Conservation (phyloP, 2,888 invertebrate species). For the Lasioglossum morio region DNA sequence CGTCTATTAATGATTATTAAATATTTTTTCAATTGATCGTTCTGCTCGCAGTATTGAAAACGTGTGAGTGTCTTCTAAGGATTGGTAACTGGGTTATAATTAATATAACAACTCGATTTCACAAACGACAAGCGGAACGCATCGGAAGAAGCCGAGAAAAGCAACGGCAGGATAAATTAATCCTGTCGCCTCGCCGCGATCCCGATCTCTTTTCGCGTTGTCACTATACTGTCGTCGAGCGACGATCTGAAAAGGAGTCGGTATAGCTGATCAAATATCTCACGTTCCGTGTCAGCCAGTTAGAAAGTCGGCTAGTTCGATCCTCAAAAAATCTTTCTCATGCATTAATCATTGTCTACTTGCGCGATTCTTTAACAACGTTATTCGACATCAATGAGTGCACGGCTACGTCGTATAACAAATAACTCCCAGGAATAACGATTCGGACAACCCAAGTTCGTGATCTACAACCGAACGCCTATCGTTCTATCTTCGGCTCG, state of each 20-base stretch:
- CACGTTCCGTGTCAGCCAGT: constrained; percentile 64
- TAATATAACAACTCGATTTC: not conserved
- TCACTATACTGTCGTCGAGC: constrained; percentile 64
- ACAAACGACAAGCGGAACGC: not conserved
- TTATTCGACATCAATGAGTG: constrained; percentile 60
- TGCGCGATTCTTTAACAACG: constrained; percentile 61
- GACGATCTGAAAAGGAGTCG: constrained; percentile 57
- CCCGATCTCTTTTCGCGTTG: constrained; percentile 53
- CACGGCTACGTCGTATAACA: constrained; percentile 33
- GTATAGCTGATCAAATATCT: constrained; percentile 68
- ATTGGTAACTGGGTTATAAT: too few species aligned
- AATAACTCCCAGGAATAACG: constrained; percentile 28
- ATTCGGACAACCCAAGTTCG: constrained; percentile 10
- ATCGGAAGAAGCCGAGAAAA: not conserved
- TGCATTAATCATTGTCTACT: constrained; percentile 79
- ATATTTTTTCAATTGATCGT: not conserved
- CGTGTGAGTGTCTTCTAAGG: not conserved
- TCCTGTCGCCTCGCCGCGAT: constrained; percentile 30
- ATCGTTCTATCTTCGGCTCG: not conserved
- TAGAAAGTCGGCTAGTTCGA: constrained; percentile 71
- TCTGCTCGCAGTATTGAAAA: too few species aligned
- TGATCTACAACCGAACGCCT: constrained; percentile 29
- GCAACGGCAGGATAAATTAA: constrained; percentile 53
- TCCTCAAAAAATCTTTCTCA: constrained; percentile 79
- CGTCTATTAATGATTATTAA: not conserved